phyloP scores from a whole-genome alignment of 2,888 invertebrate species.

The Pedicia rivosa region DNA sequence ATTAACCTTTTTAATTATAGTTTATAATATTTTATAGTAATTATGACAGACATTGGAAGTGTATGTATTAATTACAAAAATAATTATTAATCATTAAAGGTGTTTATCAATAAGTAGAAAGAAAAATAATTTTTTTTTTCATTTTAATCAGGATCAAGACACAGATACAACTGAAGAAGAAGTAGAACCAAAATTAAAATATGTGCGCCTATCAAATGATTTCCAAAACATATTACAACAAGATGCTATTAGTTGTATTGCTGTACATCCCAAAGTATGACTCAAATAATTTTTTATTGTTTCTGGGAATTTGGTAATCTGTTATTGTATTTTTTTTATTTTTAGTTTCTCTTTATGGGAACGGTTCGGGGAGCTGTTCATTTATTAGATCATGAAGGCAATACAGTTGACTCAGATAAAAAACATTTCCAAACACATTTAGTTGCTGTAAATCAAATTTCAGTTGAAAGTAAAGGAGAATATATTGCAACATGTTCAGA shows the following conservation, averaged over 20 bases:
- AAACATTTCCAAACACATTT: conserved; percentile 58
- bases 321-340: conserved; percentile 9
- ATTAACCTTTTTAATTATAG: too few species aligned
- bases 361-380: conserved; percentile 85
- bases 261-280: conserved; percentile 74
- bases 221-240: conserved; percentile 66
- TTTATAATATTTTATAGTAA: neutral
- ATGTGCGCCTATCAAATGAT: conserved; percentile 77
- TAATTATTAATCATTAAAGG: too few species aligned
- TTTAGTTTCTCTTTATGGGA: conserved; percentile 77
- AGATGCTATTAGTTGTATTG: conserved; percentile 77
- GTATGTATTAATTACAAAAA: neutral
- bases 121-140: too few species aligned
- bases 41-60: conserved; percentile 3
- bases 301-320: neutral
- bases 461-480: conserved; percentile 87
- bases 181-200: conserved; percentile 80
- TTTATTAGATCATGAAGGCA: conserved; percentile 83
- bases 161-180: conserved; percentile 33
- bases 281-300: neutral
- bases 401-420: conserved; percentile 37
- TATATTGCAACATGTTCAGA: conserved; percentile 86
- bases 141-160: conserved; percentile 18
- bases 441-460: conserved; percentile 87
- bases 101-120: too few species aligned